A percentile compares a stretch with the other conserved stretches of the same genome.
phyloP scores from a whole-genome alignment of 1,140 invertebrate genomes.

The Galleria mellonella region DNA sequence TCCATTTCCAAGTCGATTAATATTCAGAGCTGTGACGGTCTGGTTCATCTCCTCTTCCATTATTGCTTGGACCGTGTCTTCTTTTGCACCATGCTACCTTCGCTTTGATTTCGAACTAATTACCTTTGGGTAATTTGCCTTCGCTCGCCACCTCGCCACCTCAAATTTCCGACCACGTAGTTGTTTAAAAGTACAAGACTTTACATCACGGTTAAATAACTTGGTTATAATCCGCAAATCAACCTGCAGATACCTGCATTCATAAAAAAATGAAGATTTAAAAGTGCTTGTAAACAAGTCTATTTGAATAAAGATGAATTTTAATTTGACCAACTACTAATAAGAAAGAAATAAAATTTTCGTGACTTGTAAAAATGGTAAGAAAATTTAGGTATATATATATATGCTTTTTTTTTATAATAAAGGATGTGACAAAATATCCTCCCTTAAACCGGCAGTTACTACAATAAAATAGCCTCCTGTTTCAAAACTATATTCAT shows the following conservation, averaged over 20 bases:
- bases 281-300: too few species aligned
- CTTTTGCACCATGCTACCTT: conserved; percentile 17
- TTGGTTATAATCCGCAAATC: too few species aligned
- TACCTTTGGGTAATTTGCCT: conserved; percentile 19
- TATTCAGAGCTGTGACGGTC: conserved; percentile 65
- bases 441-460: not conserved
- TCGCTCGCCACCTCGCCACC: not conserved
- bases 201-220: too few species aligned
- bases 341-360: too few species aligned
- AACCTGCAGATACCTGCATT: too few species aligned
- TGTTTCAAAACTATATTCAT: too few species aligned
- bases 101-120: conserved; percentile 62
- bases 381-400: too few species aligned
- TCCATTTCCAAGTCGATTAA: conserved; percentile 70
- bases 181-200: not conserved
- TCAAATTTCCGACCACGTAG: not conserved
- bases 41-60: conserved; percentile 69
- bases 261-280: too few species aligned
- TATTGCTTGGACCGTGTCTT: conserved; percentile 55
- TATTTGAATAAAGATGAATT: too few species aligned
- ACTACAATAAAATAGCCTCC: not conserved
- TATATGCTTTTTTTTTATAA: too few species aligned
- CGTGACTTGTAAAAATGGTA: too few species aligned
- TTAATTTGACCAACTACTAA: too few species aligned
- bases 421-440: not conserved